phyloP scores from a whole-genome alignment of 1,140 invertebrate genomes.

The Drosophila erecta region DNA sequence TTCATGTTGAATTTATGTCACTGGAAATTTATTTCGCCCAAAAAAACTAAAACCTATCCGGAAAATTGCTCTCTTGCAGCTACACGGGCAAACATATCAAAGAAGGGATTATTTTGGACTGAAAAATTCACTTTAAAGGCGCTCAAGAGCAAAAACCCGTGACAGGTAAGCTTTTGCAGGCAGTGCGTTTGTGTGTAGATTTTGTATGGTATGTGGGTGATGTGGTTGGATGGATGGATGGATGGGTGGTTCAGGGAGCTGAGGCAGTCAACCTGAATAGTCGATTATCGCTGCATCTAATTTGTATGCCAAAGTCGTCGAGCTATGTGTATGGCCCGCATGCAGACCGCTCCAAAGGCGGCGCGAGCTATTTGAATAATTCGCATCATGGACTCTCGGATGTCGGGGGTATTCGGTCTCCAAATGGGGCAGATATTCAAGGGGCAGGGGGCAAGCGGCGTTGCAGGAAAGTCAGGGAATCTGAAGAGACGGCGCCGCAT shows the following conservation, averaged over 20 bases:
- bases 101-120: slow-evolving; percentile 35
- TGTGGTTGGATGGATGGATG: slow-evolving; percentile 1
- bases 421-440: slow-evolving; percentile 31
- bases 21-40: background rate
- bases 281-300: slow-evolving; percentile 62
- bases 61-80: slow-evolving; percentile 26
- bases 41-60: slow-evolving; percentile 13
- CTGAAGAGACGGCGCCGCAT: slow-evolving; percentile 2
- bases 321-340: slow-evolving; percentile 25
- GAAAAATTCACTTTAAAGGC: slow-evolving; percentile 33
- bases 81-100: slow-evolving; percentile 32
- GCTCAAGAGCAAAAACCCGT: slow-evolving; percentile 31
- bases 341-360: slow-evolving; percentile 37
- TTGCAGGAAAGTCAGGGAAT: background rate
- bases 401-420: slow-evolving; percentile 11
- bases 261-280: slow-evolving; percentile 51
- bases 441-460: background rate
- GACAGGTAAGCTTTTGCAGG: slow-evolving; percentile 39
- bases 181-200: slow-evolving; percentile 5
- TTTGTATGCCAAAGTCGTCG: slow-evolving; percentile 48
- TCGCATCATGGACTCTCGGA: slow-evolving; percentile 50
- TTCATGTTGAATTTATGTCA: slow-evolving; percentile 1
- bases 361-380: slow-evolving; percentile 73
- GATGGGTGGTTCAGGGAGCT: slow-evolving; percentile 14
- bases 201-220: background rate